phyloP scores from a whole-genome alignment of 1,140 invertebrate genomes.

The Solenopsis invicta region DNA sequence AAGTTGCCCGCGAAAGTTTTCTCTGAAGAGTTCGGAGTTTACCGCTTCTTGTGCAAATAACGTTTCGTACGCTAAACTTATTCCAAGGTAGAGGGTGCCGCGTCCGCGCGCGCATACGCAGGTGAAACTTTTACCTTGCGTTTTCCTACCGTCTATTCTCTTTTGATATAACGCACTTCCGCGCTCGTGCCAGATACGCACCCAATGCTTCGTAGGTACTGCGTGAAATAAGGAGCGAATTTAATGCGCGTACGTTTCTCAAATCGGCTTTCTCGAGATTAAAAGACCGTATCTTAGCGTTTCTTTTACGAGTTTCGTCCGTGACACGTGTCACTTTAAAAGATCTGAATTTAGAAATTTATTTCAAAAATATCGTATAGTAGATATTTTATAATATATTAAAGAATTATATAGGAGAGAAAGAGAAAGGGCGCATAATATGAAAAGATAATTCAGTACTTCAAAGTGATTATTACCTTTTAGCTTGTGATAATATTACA shows the following conservation, averaged over 20 bases:
- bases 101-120: constrained; percentile 13
- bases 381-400: constrained; percentile 8
- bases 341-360: neutral
- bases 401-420: neutral
- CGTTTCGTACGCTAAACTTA: constrained; percentile 76
- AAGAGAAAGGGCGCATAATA: too few species aligned
- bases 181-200: constrained; percentile 1
- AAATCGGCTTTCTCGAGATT: neutral
- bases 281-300: neutral
- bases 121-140: constrained; percentile 64
- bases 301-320: neutral
- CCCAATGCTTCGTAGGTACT: constrained; percentile 11
- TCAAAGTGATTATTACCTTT: too few species aligned
- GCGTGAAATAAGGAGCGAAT: constrained; percentile 30
- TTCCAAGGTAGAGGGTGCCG: constrained; percentile 45
- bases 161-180: constrained; percentile 58
- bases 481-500: too few species aligned
- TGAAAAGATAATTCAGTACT: neutral
- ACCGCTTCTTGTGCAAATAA: constrained; percentile 78
- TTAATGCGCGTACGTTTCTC: neutral
- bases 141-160: constrained; percentile 68
- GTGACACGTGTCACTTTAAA: neutral
- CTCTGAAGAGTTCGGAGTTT: constrained; percentile 74
- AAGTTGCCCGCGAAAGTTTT: constrained; percentile 74
- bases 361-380: neutral